phyloP scores from a whole-genome alignment of 1,140 invertebrate genomes.

The Eueides isabella region DNA sequence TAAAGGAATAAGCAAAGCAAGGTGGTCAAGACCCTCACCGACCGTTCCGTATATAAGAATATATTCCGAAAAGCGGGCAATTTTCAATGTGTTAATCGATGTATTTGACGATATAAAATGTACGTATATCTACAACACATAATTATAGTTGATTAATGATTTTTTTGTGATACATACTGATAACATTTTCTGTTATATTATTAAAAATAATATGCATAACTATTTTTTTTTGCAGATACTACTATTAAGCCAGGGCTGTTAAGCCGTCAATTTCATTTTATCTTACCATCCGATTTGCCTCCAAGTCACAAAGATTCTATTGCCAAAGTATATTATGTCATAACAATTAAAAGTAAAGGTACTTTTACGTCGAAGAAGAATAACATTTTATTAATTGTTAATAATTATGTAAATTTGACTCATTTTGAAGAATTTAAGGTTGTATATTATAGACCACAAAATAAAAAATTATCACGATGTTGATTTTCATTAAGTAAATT shows the following conservation, averaged over 20 bases:
- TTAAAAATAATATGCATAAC: background rate
- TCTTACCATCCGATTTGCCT: constrained; percentile 59
- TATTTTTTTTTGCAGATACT: constrained; percentile 50
- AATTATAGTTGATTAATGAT: background rate
- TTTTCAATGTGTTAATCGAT: constrained; percentile 55
- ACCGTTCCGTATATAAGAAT: constrained; percentile 68
- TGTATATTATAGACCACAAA: background rate
- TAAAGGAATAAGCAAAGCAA: constrained; percentile 57
- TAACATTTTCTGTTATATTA: background rate
- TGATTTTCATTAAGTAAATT: background rate
- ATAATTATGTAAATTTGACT: constrained; percentile 59
- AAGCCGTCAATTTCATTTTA: constrained; percentile 65
- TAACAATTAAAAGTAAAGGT: constrained; percentile 48
- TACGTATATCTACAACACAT: constrained; percentile 28
- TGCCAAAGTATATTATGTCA: constrained; percentile 61
- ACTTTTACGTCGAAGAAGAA: constrained; percentile 43
- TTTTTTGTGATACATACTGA: background rate
- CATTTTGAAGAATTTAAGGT: constrained; percentile 59
- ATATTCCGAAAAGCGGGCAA: constrained; percentile 62
- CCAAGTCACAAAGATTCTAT: constrained; percentile 63
- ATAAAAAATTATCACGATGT: background rate
- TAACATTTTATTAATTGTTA: constrained; percentile 54
- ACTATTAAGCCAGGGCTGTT: constrained; percentile 52
- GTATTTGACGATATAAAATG: constrained; percentile 57
- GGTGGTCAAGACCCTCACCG: constrained; percentile 61